Conservation (phyloP, 2,888 invertebrate genomes). For the Oligia strigilis region DNA sequence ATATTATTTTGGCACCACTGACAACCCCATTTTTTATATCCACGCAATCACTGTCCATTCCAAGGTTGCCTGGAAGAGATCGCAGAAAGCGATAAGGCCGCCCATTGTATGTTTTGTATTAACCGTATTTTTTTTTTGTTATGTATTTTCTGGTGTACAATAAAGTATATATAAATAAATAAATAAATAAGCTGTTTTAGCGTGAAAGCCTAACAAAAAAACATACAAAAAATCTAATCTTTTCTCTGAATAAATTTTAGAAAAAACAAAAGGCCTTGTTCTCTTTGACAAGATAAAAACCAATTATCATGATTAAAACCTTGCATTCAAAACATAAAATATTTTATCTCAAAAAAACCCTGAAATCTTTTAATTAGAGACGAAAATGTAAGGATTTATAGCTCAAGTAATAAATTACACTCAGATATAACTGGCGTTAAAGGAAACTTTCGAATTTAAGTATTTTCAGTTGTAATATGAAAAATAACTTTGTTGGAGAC, state of each 20-base stretch:
- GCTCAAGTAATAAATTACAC: constrained; percentile 54
- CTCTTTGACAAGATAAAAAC: constrained; percentile 11
- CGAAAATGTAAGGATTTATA: constrained; percentile 57
- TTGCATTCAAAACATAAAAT: constrained; percentile 13
- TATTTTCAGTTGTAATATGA: constrained; percentile 35
- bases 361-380: constrained; percentile 57
- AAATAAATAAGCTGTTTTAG: no score
- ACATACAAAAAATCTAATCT: not conserved
- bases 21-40: no score
- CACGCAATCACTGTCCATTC: no score
- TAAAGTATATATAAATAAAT: no score
- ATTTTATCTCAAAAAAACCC: constrained; percentile 22
- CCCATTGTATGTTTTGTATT: no score
- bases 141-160: no score
- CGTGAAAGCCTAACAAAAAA: not conserved
- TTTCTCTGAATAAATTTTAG: not conserved
- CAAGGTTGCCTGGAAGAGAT: no score
- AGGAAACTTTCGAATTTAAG: constrained; percentile 40
- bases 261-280: not conserved
- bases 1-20: no score
- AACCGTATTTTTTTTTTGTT: no score
- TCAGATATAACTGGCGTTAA: constrained; percentile 41
- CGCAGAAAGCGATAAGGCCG: no score
- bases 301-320: not conserved
- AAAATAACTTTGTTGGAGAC: constrained; percentile 25